A percentile compares a stretch with the other conserved stretches of the same genome.
Evolutionary conservation across 2,113 vertebrate species (phyloP).

Genomic region (Ascaphus truei): DNA sequence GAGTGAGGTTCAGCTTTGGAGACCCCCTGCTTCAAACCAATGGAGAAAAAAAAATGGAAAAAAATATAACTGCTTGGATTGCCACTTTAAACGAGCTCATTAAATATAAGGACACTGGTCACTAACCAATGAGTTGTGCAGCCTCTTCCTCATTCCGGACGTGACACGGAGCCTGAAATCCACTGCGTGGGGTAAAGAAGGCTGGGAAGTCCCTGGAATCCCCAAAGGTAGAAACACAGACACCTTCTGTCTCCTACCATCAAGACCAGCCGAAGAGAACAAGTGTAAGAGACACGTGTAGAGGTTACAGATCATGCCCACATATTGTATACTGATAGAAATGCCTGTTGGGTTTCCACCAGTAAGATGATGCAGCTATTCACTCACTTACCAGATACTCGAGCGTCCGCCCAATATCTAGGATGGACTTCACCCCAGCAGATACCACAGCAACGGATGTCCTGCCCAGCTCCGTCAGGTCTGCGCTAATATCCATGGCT

Average conservation of each 20-base stretch:
- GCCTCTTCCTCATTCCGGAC: conserved; percentile 72
- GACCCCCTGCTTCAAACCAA: too few species aligned
- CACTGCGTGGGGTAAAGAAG: conserved; percentile 77
- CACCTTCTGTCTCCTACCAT: conserved; percentile 81
- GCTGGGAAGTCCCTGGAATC: conserved; percentile 75
- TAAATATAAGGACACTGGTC: too few species aligned
- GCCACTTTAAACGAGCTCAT: too few species aligned
- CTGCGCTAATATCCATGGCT: conserved; percentile 84
- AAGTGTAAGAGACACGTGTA: background rate
- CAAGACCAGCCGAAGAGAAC: background rate
- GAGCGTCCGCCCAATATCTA: conserved; percentile 84
- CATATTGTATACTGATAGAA: too few species aligned
- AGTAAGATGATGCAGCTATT: too few species aligned
- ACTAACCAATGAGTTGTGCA: conserved; percentile 77
- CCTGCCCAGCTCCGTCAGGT: conserved; percentile 81
- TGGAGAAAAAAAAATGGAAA: too few species aligned
- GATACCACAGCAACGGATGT: conserved; percentile 82
- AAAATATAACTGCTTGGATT: too few species aligned
- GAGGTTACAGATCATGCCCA: background rate
- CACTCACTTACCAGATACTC: conserved; percentile 75
- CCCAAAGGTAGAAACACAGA: conserved; percentile 82
- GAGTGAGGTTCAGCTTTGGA: too few species aligned
- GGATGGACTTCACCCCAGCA: conserved; percentile 84
- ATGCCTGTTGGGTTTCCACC: background rate
- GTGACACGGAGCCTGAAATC: conserved; percentile 70